phyloP scores from a whole-genome alignment of 2,888 invertebrate genomes.

The Trachelus tabidus region DNA sequence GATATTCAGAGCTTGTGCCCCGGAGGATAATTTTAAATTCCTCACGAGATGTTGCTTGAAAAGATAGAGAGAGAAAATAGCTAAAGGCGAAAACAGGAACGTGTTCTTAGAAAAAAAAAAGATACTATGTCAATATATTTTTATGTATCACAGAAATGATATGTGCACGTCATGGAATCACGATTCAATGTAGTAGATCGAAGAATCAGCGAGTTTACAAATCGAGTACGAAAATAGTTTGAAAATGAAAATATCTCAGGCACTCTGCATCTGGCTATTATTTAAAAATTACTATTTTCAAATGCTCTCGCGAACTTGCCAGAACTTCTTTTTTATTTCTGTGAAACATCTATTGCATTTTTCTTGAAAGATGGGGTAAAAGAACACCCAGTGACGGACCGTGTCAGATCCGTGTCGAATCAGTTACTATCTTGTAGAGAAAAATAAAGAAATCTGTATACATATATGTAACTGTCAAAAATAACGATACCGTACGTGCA shows the following conservation, averaged over 20 bases:
- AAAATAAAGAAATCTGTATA: too few relatives aligned
- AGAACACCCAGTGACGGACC: too few relatives aligned
- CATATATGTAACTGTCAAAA: too few relatives aligned
- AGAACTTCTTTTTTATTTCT: too few relatives aligned
- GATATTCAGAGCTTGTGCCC: not conserved
- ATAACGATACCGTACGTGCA: too few relatives aligned
- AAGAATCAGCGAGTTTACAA: not conserved
- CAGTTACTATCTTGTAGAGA: too few relatives aligned
- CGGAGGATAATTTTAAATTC: not conserved
- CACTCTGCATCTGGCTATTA: too few relatives aligned
- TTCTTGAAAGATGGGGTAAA: too few relatives aligned
- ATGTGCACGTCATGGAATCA: not conserved
- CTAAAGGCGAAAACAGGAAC: not conserved
- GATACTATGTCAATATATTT: not conserved
- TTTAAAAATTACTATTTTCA: too few relatives aligned
- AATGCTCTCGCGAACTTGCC: too few relatives aligned
- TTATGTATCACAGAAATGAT: not conserved
- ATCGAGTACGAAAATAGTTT: not conserved
- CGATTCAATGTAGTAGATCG: not conserved
- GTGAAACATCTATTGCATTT: too few relatives aligned
- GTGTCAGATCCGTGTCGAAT: too few relatives aligned
- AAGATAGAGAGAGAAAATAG: not conserved
- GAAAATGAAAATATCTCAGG: not conserved
- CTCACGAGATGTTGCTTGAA: not conserved
- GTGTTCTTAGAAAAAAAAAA: not conserved